Conservation (phyloP, 2,797 vertebrate genomes). For the Acanthurus tractus region DNA sequence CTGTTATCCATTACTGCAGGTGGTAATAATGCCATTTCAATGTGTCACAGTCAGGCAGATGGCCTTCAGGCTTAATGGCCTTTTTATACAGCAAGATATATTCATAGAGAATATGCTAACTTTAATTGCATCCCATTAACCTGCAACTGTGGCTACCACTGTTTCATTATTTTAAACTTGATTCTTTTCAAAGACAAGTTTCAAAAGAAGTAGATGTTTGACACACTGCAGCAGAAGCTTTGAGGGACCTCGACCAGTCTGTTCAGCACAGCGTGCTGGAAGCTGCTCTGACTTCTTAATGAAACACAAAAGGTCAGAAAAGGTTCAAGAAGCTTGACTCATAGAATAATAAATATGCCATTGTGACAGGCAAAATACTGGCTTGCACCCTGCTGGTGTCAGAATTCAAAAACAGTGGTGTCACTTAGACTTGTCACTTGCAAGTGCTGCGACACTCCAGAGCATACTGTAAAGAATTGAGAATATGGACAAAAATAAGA, state of each 20-base stretch:
- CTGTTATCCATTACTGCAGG: neutral
- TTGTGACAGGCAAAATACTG: conserved; percentile 8
- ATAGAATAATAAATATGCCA: conserved; percentile 44
- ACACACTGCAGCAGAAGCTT: conserved; percentile 19
- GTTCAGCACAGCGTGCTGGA: conserved; percentile 26
- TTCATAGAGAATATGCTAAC: conserved; percentile 16
- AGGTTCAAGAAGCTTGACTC: conserved; percentile 43
- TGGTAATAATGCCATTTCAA: conserved; percentile 12
- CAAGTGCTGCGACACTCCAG: neutral
- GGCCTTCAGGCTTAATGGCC: neutral
- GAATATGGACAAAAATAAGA: conserved; percentile 18
- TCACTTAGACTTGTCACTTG: conserved; percentile 44
- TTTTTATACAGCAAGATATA: conserved; percentile 45
- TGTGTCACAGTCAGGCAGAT: neutral
- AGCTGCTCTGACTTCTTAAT: conserved; percentile 55
- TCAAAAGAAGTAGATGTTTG: conserved; percentile 37
- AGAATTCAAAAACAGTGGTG: conserved; percentile 32
- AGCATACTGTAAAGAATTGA: conserved; percentile 27
- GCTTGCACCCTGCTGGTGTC: conserved; percentile 40
- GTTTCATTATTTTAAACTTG: conserved; percentile 28
- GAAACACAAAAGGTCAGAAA: conserved; percentile 62
- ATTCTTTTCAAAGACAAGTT: conserved; percentile 38
- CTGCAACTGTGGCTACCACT: conserved; percentile 23
- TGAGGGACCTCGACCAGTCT: conserved; percentile 18
- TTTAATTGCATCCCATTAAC: conserved; percentile 59